phyloP scores from a whole-genome alignment of 1,140 invertebrate genomes.

The Nasonia vitripennis region DNA sequence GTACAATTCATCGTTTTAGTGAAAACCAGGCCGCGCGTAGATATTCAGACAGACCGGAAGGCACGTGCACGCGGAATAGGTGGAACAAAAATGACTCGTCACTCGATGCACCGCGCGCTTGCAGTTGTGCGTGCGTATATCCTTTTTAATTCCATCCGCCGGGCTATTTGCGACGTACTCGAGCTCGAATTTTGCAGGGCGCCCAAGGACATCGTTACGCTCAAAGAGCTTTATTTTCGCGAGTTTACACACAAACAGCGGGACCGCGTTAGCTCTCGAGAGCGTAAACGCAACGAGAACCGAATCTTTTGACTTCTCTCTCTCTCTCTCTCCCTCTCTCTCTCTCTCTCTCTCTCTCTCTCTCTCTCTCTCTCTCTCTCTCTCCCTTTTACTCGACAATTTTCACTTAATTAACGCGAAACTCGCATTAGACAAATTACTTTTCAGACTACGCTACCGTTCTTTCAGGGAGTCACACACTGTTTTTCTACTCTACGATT shows the following conservation, averaged over 20 bases:
- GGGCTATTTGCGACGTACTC: not conserved
- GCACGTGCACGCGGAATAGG: not conserved
- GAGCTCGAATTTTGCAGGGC: not conserved
- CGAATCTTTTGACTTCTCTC: not conserved
- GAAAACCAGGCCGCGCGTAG: not conserved
- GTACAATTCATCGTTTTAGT: not conserved
- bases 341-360: not conserved
- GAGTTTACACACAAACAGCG: not conserved
- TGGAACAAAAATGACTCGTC: not conserved
- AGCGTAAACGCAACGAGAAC: not conserved
- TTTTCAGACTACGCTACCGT: not conserved
- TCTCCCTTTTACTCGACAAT: not conserved
- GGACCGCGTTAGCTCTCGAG: not conserved
- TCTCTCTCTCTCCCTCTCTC: not conserved
- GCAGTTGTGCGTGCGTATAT: not conserved
- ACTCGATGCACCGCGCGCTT: not conserved
- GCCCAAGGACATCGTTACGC: not conserved
- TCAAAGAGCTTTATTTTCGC: not conserved
- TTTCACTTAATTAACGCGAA: not conserved
- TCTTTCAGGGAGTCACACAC: not conserved
- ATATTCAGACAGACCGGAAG: not conserved
- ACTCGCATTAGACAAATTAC: not conserved
- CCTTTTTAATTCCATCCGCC: not conserved
- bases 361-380: not conserved
- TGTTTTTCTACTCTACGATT: constrained; percentile 23